phyloP scores from a whole-genome alignment of 2,888 invertebrate species.

The Brenthis daphne region DNA sequence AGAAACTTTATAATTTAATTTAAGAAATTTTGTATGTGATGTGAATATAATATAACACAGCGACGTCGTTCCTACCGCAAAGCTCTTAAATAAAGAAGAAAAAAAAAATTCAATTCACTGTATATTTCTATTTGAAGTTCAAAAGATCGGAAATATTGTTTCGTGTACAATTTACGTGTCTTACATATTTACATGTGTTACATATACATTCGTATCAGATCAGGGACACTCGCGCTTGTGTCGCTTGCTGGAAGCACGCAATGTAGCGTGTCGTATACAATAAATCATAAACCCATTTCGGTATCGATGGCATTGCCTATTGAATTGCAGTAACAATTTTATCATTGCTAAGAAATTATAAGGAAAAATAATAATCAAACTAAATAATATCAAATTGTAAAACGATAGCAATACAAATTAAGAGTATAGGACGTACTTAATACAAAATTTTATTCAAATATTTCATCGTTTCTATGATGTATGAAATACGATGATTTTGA shows the following conservation, averaged over 20 bases:
- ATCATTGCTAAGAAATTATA: constrained; percentile 1
- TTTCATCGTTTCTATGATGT: too few relatives aligned
- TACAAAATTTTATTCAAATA: too few relatives aligned
- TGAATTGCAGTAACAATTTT: constrained; percentile 8
- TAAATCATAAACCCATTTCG: constrained; percentile 50
- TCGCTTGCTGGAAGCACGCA: constrained; percentile 48
- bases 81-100: too few relatives aligned
- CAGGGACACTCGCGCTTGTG: constrained; percentile 28
- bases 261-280: constrained; percentile 63
- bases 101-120: constrained; percentile 1
- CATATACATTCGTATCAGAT: constrained; percentile 20
- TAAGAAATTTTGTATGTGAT: too few relatives aligned
- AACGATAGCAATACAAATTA: too few relatives aligned
- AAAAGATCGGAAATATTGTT: constrained; percentile 11
- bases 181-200: constrained; percentile 24
- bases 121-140: constrained; percentile 4
- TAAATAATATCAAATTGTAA: neutral
- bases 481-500: too few relatives aligned
- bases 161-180: constrained; percentile 11
- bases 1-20: too few relatives aligned
- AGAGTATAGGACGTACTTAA: too few relatives aligned
- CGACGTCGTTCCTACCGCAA: neutral
- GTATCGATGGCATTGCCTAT: constrained; percentile 19
- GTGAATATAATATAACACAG: too few relatives aligned
- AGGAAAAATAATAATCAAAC: neutral